phyloP scores from a whole-genome alignment of 2,888 invertebrate genomes.

The Cactoblastis cactorum region DNA sequence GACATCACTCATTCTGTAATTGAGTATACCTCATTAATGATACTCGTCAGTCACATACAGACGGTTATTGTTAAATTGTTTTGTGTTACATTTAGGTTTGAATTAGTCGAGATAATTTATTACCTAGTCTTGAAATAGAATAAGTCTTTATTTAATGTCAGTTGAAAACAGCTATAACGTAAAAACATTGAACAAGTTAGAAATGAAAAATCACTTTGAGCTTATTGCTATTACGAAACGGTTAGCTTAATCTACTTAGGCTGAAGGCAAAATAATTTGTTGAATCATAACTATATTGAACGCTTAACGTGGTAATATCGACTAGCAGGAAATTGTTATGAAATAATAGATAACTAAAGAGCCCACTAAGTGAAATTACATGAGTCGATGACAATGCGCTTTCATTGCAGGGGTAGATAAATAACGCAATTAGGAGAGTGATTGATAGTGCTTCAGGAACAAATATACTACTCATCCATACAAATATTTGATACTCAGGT shows the following conservation, averaged over 20 bases:
- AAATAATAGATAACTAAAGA: conserved; percentile 50
- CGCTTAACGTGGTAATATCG: conserved; percentile 17
- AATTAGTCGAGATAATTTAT: not conserved
- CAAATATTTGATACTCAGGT: not conserved
- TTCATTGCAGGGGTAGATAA: conserved; percentile 59
- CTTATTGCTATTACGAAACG: too few species aligned
- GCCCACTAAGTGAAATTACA: conserved; percentile 68
- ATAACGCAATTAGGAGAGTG: conserved; percentile 67
- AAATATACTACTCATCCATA: conserved; percentile 4
- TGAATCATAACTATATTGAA: not conserved
- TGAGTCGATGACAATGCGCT: conserved; percentile 60
- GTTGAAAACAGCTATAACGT: too few species aligned
- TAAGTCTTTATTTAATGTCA: too few species aligned
- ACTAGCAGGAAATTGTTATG: conserved; percentile 47
- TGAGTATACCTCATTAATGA: conserved; percentile 7
- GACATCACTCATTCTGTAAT: conserved; percentile 44
- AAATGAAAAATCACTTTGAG: too few species aligned
- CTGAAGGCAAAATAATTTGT: not conserved
- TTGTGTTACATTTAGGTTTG: not conserved
- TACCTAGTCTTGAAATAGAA: not conserved
- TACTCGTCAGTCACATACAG: conserved; percentile 9
- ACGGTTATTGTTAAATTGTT: not conserved
- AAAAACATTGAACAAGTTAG: too few species aligned
- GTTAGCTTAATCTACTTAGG: too few species aligned
- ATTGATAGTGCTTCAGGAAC: conserved; percentile 54